These are phyloP conservation scores for Protodeltote pygarga DNA, from an alignment of 2,888 invertebrate species.

Conservation along the genomic window DNA sequence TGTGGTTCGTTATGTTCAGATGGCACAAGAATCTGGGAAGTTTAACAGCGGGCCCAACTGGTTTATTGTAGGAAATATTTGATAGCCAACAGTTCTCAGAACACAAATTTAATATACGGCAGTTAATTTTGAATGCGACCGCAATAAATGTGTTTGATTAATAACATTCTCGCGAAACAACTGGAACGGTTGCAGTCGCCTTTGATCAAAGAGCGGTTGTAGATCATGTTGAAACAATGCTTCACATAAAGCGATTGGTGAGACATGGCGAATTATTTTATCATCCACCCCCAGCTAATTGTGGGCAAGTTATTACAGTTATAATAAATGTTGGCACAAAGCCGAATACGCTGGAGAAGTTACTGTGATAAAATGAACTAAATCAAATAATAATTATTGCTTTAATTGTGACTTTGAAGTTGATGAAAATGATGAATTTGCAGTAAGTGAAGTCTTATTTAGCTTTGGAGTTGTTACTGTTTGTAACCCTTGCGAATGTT, in stretches of 20 bases:
- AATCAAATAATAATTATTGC: slow-evolving; percentile 39
- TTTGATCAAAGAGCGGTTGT: slow-evolving; percentile 74
- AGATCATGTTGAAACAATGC: slow-evolving; percentile 72
- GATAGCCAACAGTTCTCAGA: slow-evolving; percentile 80
- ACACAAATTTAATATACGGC: slow-evolving; percentile 76
- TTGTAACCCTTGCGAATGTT: slow-evolving; percentile 40
- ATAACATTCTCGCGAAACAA: slow-evolving; percentile 80
- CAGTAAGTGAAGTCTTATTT: slow-evolving; percentile 2
- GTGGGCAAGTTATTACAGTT: slow-evolving; percentile 39
- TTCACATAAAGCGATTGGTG: slow-evolving; percentile 58
- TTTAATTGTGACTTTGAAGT: slow-evolving; percentile 33
- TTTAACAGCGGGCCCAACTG: slow-evolving; percentile 67
- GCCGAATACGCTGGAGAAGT: slow-evolving; percentile 35
- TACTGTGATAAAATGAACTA: slow-evolving; percentile 39
- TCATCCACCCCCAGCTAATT: slow-evolving; percentile 51
- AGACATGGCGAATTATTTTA: slow-evolving; percentile 65
- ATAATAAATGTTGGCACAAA: slow-evolving; percentile 46
- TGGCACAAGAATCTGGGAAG: slow-evolving; percentile 70
- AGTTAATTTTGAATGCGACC: slow-evolving; percentile 78
- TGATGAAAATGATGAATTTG: slow-evolving; percentile 28
- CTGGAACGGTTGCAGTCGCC: slow-evolving; percentile 71
- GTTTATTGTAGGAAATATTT: slow-evolving; percentile 83
- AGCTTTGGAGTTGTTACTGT: slow-evolving; percentile 12
- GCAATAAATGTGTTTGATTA: slow-evolving; percentile 84
- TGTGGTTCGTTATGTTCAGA: slow-evolving; percentile 59